Conservation (phyloP, 2,888 invertebrate genomes). For the Ormyrus pomaceus region DNA sequence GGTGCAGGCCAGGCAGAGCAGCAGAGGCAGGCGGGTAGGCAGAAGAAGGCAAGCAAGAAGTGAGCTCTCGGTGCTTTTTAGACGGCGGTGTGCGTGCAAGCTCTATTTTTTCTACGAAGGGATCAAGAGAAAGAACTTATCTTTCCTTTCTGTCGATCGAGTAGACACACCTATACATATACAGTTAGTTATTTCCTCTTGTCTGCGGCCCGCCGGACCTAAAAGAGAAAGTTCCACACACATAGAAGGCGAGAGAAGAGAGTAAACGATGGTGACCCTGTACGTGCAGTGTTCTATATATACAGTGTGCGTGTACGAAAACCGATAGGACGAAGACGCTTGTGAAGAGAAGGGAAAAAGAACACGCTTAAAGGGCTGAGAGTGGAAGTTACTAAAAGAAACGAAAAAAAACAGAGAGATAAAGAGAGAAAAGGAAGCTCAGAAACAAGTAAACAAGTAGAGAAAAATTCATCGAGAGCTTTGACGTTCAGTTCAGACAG, state of each 20-base stretch:
- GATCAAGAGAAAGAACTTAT: too few species aligned
- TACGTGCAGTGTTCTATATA: background rate
- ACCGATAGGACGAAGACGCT: constrained; percentile 21
- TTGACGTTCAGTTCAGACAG: background rate
- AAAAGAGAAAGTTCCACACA: too few species aligned
- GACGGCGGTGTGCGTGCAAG: too few species aligned
- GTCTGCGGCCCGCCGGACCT: too few species aligned
- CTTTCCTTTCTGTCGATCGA: too few species aligned
- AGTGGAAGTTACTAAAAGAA: background rate
- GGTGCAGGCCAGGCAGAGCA: constrained; percentile 2
- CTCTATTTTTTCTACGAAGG: too few species aligned
- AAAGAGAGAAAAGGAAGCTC: background rate
- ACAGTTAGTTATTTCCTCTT: too few species aligned
- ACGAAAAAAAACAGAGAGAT: background rate
- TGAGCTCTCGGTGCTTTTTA: background rate
- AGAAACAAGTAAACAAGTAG: background rate
- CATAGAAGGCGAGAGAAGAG: too few species aligned
- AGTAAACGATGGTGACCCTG: too few species aligned
- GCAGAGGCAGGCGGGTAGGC: background rate
- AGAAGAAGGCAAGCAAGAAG: too few species aligned
- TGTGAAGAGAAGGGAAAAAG: background rate
- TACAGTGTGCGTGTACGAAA: background rate
- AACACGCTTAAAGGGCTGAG: background rate
- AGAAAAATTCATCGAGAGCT: too few species aligned
- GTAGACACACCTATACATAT: too few species aligned